phyloP scores from a whole-genome alignment of 2,797 vertebrate genomes.

The Myotis planiceps region DNA sequence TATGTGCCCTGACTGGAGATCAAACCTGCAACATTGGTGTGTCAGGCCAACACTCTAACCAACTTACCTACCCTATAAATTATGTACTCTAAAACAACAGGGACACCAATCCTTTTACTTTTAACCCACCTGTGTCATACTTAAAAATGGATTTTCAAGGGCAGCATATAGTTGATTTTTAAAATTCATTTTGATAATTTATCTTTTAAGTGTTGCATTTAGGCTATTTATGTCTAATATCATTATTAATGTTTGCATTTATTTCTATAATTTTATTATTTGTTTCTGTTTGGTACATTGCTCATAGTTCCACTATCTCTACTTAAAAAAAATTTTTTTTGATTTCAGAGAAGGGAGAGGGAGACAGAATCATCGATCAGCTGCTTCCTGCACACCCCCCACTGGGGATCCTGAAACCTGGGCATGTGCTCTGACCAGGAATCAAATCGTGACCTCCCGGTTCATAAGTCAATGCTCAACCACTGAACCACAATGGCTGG shows the following conservation, averaged over 20 bases:
- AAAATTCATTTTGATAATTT: neutral
- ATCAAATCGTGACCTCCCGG: neutral
- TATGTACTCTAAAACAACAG: neutral
- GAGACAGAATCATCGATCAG: neutral
- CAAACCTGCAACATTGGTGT: neutral
- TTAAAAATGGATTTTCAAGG: neutral
- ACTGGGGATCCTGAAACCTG: neutral
- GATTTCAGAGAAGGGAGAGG: neutral
- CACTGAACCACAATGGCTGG: too few species aligned
- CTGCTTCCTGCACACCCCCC: neutral
- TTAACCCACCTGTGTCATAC: neutral
- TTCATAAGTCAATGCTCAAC: neutral
- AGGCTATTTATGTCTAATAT: neutral
- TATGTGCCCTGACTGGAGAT: neutral
- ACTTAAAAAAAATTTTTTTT: neutral
- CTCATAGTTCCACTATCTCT: neutral
- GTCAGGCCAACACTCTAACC: neutral
- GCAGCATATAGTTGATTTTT: neutral
- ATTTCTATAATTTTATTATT: neutral
- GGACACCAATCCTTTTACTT: neutral
- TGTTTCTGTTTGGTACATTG: neutral
- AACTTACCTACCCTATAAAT: neutral
- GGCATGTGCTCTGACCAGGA: neutral
- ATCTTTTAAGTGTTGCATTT: neutral
- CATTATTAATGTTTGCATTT: neutral